Evolutionary conservation across 2,797 vertebrate species (phyloP).

Genomic region (Sebastes nivosus): DNA sequence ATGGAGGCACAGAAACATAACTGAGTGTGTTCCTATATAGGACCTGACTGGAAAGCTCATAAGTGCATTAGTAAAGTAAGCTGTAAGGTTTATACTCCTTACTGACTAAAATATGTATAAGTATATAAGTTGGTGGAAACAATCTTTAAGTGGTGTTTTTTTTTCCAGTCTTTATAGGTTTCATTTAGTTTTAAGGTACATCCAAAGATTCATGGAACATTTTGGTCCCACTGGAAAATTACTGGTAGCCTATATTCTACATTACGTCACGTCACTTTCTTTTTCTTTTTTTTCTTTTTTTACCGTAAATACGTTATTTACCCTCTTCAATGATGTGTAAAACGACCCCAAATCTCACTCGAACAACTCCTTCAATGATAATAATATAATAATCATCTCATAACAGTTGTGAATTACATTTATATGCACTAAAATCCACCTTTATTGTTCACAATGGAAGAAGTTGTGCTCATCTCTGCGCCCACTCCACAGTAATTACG

Average conservation of each 20-base stretch:
- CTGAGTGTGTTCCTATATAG: too few species aligned
- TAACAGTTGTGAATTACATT: accelerated
- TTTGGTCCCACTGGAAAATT: conserved; percentile 39
- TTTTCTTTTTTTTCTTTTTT: background rate
- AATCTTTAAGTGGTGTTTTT: too few species aligned
- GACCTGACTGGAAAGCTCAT: too few species aligned
- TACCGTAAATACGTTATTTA: conserved; percentile 47
- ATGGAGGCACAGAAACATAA: too few species aligned
- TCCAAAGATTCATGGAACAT: background rate
- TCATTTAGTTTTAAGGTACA: background rate
- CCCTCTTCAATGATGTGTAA: background rate
- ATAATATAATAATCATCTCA: too few species aligned
- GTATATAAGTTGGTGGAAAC: background rate
- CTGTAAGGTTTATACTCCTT: background rate
- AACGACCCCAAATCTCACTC: background rate
- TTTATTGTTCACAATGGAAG: accelerated
- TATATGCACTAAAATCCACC: accelerated
- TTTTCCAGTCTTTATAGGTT: background rate
- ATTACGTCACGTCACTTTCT: conserved; percentile 21
- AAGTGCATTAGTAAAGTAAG: too few species aligned
- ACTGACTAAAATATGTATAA: background rate
- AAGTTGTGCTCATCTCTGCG: background rate
- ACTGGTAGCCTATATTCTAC: conserved; percentile 3
- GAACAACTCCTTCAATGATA: accelerated
- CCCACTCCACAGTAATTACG: conserved; percentile 4